Base-by-base conservation (phyloP, 2,888 invertebrate species). In the Hirtodrosophila duncani region DNA sequence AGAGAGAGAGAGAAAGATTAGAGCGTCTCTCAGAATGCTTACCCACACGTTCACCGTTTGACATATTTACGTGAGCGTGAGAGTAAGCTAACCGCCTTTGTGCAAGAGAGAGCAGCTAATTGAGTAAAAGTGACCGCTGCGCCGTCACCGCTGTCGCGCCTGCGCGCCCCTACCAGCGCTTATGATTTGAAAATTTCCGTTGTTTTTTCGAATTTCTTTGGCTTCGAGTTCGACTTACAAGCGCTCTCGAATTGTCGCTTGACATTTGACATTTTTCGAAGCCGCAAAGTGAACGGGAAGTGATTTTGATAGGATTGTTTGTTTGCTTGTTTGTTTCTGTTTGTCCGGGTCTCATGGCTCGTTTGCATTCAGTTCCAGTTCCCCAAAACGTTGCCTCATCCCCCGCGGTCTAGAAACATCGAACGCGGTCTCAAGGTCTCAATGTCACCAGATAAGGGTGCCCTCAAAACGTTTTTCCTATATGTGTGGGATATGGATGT, bases 151-250 rank as follows among this genome's bases (percentile, higher is more conserved):
- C n/a, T 14, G 30, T 8, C 52, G 52, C 50, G 50, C 50, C 6
- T 51, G 50, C 50, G 52, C 33, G 10, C 14, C n/a, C n/a, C n/a
- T n/a, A n/a, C n/a, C n/a, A n/a, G n/a, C n/a, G n/a, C n/a, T n/a
- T n/a, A n/a, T n/a, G n/a, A 79, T 79, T 75, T 75, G 56, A 79
- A 74, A 71, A n/a, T 72, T 72, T 74, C 78, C 78, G 78, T 56
- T 50, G 50, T n/a, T n/a, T n/a, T n/a, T 38, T 57, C 27, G 48
- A 58, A 33, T 33, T 48, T 13, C 53, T 60, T 62, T 58, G 65
- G 61, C 65, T 64, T 11, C 27, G 17, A 11, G 14, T 29, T 72
- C 66, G 48, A 46, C 44, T 62, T 41, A 37, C 52, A 20, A 27
- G 41, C 23, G 39, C 8, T 3, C 20, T 3, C 20, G 6, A 18